phyloP scores from a whole-genome alignment of 2,888 invertebrate species.

The Lithophane socia region DNA sequence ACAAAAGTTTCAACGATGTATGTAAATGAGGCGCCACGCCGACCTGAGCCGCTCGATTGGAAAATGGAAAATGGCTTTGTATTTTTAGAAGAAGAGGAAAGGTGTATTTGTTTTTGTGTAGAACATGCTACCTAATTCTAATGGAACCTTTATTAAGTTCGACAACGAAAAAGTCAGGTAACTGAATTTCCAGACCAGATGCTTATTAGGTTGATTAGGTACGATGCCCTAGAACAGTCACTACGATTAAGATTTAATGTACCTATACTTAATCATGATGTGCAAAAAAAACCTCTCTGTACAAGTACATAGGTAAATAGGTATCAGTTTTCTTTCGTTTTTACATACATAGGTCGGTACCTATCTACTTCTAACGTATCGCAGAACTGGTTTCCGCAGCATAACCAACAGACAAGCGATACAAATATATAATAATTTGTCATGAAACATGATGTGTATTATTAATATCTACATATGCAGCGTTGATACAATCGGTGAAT shows the following conservation, averaged over 20 bases:
- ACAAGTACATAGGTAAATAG: neutral
- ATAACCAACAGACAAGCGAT: neutral
- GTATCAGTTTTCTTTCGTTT: neutral
- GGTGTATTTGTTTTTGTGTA: conserved; percentile 59
- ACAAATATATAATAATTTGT: too few relatives aligned
- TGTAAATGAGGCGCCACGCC: conserved; percentile 71
- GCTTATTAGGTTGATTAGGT: conserved; percentile 11
- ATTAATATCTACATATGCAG: conserved; percentile 21
- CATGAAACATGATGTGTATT: too few relatives aligned
- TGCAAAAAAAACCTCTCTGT: neutral
- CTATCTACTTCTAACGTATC: neutral
- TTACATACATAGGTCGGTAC: too few relatives aligned
- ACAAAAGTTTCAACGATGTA: conserved; percentile 76
- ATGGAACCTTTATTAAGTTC: conserved; percentile 29
- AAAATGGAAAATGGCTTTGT: conserved; percentile 65
- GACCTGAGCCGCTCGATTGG: conserved; percentile 60
- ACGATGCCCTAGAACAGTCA: conserved; percentile 5
- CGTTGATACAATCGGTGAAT: conserved; percentile 46
- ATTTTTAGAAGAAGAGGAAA: conserved; percentile 65
- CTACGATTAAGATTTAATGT: conserved; percentile 38
- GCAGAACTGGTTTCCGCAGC: neutral
- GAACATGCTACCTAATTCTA: conserved; percentile 34
- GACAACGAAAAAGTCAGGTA: conserved; percentile 17
- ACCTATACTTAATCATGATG: neutral
- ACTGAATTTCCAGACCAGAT: neutral